Conservation (phyloP, 2,113 vertebrate genomes). For the Arenaria interpres region DNA sequence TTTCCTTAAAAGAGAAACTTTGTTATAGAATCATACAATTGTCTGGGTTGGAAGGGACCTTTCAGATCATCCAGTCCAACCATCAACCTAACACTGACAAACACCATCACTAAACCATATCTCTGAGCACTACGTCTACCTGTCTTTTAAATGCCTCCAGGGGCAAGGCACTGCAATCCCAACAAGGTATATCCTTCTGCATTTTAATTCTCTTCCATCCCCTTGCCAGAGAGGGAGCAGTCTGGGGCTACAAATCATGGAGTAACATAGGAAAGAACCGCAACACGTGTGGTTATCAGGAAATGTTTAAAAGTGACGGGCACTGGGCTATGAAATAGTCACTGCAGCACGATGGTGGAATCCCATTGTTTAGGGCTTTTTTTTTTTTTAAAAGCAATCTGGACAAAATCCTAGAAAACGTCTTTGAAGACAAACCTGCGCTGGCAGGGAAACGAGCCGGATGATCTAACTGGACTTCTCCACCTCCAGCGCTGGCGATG, state of each 20-base stretch:
- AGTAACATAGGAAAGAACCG: not conserved
- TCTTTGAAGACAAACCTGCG: constrained; percentile 36
- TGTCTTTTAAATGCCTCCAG: no score
- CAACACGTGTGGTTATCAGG: not conserved
- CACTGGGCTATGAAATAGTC: not conserved
- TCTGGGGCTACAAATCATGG: not conserved
- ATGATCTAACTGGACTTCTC: not conserved
- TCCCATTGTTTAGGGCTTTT: not conserved
- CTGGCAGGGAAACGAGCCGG: not conserved
- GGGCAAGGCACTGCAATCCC: not conserved
- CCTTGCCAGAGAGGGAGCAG: not conserved
- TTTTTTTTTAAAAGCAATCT: not conserved
- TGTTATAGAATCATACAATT: no score
- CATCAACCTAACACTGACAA: no score
- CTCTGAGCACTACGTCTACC: no score
- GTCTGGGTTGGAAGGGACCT: no score
- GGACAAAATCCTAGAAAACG: constrained; percentile 29
- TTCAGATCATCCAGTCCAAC: no score
- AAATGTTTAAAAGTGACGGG: not conserved
- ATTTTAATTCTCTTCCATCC: not conserved
- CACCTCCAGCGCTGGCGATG: not conserved
- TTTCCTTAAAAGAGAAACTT: not conserved
- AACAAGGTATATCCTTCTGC: not conserved
- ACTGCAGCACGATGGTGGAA: not conserved
- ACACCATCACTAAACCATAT: no score